Base-by-base conservation (phyloP, 1,140 invertebrate species). In the Drosophila ananassae region DNA sequence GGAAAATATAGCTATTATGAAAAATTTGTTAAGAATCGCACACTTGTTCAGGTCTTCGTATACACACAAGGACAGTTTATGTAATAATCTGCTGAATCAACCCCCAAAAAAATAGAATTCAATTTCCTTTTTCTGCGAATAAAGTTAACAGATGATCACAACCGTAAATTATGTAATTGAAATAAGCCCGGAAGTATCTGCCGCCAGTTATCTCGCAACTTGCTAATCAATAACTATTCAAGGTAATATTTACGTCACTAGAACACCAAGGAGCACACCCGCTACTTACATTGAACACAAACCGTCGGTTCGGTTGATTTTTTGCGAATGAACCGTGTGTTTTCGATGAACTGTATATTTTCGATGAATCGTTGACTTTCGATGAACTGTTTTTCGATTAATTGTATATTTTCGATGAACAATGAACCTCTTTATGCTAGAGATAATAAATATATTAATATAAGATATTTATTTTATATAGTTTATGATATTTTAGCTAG, bases 261-360 rank as follows among this genome's bases (percentile, higher is more conserved):
- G 25, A 61, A 7, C 51, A 47, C 12, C 28, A n/a, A 63, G 28
- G 44, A 48, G 4, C 37, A 62, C 59, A 58, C 78, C 78, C 61
- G 58, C 66, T 82, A 85, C 82, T 87, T 87, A 87, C 82, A 87
- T 87, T 87, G 83, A 87, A 87, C 82, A 87, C 81, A 81, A 81
- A 81, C 82, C 75, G 79, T 72, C 63, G 66, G 46, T 73, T 47
- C 58, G 74, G 66, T 68, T 71, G 61, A 71, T 66, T 87, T 72
- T 62, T 77, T 63, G 53, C 82, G 82, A 85, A 87, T 85, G 81
- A 37, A 8, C 37, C 25, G 46, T 28, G 3, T 28, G 25, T 28
- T 28, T 28, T 28, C 25, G 25, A 28, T 28, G 25, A 28, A 28
- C 25, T 6, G 6, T 6, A 5, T 5, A 22, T 22, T 12, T 17